These are phyloP conservation scores for Anabacerthia variegaticeps DNA, from an alignment of 2,797 vertebrate species.

Conservation along the genomic window DNA sequence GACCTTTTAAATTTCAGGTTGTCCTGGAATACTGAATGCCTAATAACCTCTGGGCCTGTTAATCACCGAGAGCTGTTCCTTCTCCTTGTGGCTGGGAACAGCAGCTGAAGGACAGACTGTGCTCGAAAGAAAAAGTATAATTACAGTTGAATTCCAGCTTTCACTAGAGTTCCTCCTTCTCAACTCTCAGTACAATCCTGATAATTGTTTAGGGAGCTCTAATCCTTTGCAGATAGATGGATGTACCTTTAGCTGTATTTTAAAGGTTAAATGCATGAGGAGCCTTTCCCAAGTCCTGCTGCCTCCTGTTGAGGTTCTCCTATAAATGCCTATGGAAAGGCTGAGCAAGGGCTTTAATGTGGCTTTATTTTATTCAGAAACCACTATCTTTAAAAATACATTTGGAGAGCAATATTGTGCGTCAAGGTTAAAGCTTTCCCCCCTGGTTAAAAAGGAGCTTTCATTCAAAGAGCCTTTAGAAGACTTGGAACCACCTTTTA, in stretches of 20 bases:
- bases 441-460: neutral
- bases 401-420: neutral
- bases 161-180: neutral
- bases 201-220: neutral
- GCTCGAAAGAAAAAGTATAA: neutral
- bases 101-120: neutral
- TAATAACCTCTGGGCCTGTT: neutral
- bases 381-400: neutral
- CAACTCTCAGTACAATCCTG: neutral
- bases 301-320: neutral
- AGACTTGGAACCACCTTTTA: neutral
- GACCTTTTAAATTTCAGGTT: neutral
- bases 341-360: neutral
- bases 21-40: neutral
- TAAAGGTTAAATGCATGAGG: neutral
- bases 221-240: neutral
- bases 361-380: neutral
- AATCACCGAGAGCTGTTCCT: neutral
- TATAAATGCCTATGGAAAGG: neutral
- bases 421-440: neutral
- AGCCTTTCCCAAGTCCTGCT: neutral
- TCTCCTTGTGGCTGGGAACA: neutral
- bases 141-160: neutral
- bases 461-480: neutral
- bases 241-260: neutral